phyloP scores from a whole-genome alignment of 2,113 vertebrate species.

The Erythrocebus patas region DNA sequence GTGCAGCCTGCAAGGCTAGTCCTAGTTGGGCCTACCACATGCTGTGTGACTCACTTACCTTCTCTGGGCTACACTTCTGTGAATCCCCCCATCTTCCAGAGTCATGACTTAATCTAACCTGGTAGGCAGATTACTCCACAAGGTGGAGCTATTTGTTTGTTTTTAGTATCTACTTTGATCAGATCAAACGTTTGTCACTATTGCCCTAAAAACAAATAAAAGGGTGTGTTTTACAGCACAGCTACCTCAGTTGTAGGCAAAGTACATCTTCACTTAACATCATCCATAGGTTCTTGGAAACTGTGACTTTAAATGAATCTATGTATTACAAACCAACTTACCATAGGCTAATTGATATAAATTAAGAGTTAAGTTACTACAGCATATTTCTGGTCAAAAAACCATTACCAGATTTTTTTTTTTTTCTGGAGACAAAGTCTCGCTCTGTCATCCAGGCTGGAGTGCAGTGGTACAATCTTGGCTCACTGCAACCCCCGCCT shows the following conservation, averaged over 20 bases:
- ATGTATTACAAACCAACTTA: background rate
- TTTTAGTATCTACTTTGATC: background rate
- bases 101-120: background rate
- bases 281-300: background rate
- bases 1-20: background rate
- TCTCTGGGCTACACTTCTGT: background rate
- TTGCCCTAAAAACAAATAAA: background rate
- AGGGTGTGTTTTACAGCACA: background rate
- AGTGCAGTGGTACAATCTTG: no score
- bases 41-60: background rate
- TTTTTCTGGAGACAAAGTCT: no score
- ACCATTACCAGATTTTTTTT: background rate
- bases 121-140: background rate
- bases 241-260: background rate
- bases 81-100: background rate
- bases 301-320: background rate
- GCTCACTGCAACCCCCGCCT: no score
- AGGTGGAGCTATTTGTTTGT: constrained; percentile 54
- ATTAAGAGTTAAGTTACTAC: background rate
- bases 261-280: background rate
- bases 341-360: background rate
- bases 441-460: no score
- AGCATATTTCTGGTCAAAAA: background rate
- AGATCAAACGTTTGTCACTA: background rate
- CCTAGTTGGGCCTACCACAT: background rate